These are phyloP conservation scores for Griposia aprilina DNA, from an alignment of 2,888 invertebrate species.

Conservation along the genomic window DNA sequence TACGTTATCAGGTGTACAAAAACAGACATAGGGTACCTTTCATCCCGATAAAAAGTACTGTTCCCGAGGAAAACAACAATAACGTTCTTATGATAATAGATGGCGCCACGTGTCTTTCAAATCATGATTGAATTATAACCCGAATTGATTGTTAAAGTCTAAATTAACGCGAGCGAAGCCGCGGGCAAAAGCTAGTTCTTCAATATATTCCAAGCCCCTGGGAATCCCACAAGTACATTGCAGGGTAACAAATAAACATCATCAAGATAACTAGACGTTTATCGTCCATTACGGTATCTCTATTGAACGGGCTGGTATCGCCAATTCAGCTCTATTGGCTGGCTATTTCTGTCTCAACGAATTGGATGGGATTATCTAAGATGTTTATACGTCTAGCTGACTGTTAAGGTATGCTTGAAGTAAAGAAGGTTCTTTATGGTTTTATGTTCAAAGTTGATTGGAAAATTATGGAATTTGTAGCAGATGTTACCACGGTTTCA, in stretches of 20 bases:
- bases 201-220: neutral
- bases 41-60: too few species aligned
- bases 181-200: too few species aligned
- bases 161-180: too few species aligned
- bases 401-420: constrained; percentile 17
- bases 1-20: too few species aligned
- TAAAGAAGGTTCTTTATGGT: constrained; percentile 29
- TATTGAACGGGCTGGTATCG: constrained; percentile 38
- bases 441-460: neutral
- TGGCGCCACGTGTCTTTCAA: too few species aligned
- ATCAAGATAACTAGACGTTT: constrained; percentile 55
- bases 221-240: constrained; percentile 4
- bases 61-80: too few species aligned
- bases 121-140: too few species aligned
- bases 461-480: too few species aligned
- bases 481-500: neutral
- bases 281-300: constrained; percentile 56
- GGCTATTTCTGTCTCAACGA: constrained; percentile 51
- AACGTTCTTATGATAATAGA: too few species aligned
- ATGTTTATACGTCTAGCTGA: constrained; percentile 27
- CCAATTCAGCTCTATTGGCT: constrained; percentile 51
- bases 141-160: too few species aligned
- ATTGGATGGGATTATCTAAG: constrained; percentile 53
- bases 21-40: too few species aligned
- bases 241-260: constrained; percentile 37